Base-by-base conservation (phyloP, 2,888 invertebrate species). In the Anaspis maculata region DNA sequence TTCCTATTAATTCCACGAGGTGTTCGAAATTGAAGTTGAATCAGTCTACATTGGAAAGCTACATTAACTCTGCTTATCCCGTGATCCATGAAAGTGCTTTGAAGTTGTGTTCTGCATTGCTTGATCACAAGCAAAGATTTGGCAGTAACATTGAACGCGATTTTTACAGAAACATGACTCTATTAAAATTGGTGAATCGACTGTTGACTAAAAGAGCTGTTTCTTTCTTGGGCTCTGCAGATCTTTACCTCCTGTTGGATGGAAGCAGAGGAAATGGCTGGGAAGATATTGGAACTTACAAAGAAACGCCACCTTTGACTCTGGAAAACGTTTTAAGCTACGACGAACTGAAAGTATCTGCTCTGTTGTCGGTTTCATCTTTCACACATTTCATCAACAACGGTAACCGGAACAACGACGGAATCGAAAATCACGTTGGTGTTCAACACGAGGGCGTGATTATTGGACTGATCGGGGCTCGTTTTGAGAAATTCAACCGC, bases 81-180 rank as follows among this genome's bases (percentile, higher is more conserved):
- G 41, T 82, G 2, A 68, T 82, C 42, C 82, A 82, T 45, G 81
- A 81, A 51, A 68, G 76, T 27, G 75, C 74, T 4, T 41, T 82
- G 2, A 59, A 70, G 2, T 59, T 82, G 3, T 76, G 77, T 56
- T 70, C 77, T 3, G 68, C 70, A 37, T 82, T 79, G 57, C 62
- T 82, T 28, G 72, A 76, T 41, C 73, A 78, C 51, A 79, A 80
- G 58, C 66, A 57, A 15, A 45, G 51, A 6, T 39, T 26, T 34
- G 52, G 51, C 21, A n/a, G n/a, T n/a, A n/a, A n/a, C n/a, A 37
- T 52, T 40, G 30, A 6, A 5, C 19, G 56, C 53, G 58, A 66
- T 0, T 52, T 76, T 14, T 78, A 78, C 56, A 69, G 69, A 49
- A 67, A 73, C 21, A 74, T 76, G 74, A 63, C 68, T 1, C 60